Percentiles rank a stretch among this genome's conserved stretches.
These are phyloP conservation scores for Andinoacara biseriatus DNA, from an alignment of 2,113 vertebrate genomes.

Conservation along the genomic window DNA sequence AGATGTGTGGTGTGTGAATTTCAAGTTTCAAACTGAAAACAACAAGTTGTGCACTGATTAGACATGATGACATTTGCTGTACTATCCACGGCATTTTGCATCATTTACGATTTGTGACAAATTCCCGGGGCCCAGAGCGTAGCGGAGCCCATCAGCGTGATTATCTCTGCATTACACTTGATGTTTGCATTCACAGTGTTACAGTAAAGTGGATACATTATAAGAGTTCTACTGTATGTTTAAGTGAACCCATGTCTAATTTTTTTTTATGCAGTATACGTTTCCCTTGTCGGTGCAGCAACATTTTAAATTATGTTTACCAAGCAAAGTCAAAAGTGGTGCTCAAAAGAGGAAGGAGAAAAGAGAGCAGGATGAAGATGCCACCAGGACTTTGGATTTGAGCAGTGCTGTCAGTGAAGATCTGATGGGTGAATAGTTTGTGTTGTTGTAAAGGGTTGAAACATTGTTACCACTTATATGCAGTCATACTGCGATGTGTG, in stretches of 20 bases:
- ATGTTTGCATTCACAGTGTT: background rate
- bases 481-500: background rate
- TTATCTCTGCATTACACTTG: background rate
- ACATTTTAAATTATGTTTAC: background rate
- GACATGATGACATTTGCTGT: background rate
- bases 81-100: background rate
- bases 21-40: too few relatives aligned
- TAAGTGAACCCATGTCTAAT: background rate
- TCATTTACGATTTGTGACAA: background rate
- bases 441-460: background rate
- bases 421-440: background rate
- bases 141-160: too few relatives aligned
- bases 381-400: background rate
- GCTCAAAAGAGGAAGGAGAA: background rate
- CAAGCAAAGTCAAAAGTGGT: background rate
- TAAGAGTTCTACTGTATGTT: background rate
- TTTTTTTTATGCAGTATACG: too few relatives aligned
- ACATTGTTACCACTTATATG: background rate
- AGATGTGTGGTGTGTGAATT: background rate
- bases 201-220: background rate
- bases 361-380: background rate
- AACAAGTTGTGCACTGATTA: background rate
- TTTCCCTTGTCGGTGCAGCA: background rate
- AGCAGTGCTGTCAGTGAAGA: background rate
- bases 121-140: background rate